These are phyloP conservation scores for Enteromius thamalakanensis DNA, from an alignment of 2,797 vertebrate species.

Conservation along the genomic window DNA sequence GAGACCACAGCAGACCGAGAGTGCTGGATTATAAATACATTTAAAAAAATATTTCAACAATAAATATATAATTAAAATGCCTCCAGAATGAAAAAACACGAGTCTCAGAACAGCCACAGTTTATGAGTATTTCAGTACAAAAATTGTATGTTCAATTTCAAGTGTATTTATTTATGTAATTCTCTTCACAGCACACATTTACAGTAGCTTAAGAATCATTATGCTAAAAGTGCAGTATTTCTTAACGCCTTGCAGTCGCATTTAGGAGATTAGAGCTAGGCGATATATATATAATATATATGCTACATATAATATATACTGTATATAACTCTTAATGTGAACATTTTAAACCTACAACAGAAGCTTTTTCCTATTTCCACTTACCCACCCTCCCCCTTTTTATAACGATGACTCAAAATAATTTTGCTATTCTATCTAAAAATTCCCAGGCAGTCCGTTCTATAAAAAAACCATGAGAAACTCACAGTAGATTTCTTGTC, in stretches of 20 bases:
- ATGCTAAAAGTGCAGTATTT: not conserved
- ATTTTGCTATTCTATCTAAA: conserved; percentile 69
- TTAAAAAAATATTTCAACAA: not conserved
- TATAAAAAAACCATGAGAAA: conserved; percentile 81
- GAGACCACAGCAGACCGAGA: not conserved
- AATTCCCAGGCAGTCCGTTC: conserved; percentile 71
- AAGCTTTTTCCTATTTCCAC: conserved; percentile 32
- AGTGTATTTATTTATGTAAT: not conserved
- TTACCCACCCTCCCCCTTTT: not conserved
- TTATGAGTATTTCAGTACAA: not conserved
- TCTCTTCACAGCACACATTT: not conserved
- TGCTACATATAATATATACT: not conserved
- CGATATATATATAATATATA: too few species aligned
- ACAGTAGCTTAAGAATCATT: not conserved
- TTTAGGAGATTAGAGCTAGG: not conserved
- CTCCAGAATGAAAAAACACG: not conserved
- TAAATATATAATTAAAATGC: not conserved
- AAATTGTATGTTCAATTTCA: not conserved
- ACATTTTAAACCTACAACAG: conserved; percentile 26
- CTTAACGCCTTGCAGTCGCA: not conserved
- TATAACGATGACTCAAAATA: conserved; percentile 69
- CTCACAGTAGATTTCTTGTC: conserved; percentile 4
- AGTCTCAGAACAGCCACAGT: not conserved
- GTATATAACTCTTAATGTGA: not conserved
- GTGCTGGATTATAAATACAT: not conserved